Base-by-base conservation (phyloP, 1,140 invertebrate species). In the Temnothorax nylanderi region DNA sequence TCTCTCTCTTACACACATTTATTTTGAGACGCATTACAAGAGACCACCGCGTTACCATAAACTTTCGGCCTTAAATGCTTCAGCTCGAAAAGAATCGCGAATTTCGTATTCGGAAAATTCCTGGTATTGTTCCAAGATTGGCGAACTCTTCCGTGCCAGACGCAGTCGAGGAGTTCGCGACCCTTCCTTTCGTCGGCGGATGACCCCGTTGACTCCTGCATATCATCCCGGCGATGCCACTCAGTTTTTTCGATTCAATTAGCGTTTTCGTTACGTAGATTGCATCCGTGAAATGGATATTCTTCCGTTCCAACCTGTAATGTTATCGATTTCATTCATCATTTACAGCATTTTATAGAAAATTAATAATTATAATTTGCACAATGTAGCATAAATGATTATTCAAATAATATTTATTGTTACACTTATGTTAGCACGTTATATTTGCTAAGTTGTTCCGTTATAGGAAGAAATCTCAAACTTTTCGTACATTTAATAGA, bases 141-240 rank as follows among this genome's bases (percentile, higher is more conserved):
- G 41, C 49, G 89, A 87, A 87, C 47, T 86, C 51, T 60, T 86
- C 64, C 82, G 62, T 89, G 85, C 89, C 76, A 90, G 90, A 89
- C 75, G 76, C 90, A 80, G 87, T 89, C 86, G 81, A 87, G 69
- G 89, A 91, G 85, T 91, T 91, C 85, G 89, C 90, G 90, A 91
- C 84, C 87, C 71, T 86, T 88, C 13, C 54, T 47, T 78, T 75
- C 76, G 34, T 77, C 67, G 67, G 86, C 56, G 44, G 82, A 85
- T 76, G 89, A 88, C 89, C 89, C 49, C 75, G 51, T 71, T 75
- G 86, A 87, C 86, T 87, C 56, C 81, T 71, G 71, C 58, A 84
- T 85, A 88, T 90, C 81, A 84, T 65, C 21, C 77, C 86, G 58
- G 18, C 41, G n/a, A 60, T 49, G 69, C 26, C n/a, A 21, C 26